phyloP scores from a whole-genome alignment of 2,888 invertebrate genomes.

The Galerucella pusilla region DNA sequence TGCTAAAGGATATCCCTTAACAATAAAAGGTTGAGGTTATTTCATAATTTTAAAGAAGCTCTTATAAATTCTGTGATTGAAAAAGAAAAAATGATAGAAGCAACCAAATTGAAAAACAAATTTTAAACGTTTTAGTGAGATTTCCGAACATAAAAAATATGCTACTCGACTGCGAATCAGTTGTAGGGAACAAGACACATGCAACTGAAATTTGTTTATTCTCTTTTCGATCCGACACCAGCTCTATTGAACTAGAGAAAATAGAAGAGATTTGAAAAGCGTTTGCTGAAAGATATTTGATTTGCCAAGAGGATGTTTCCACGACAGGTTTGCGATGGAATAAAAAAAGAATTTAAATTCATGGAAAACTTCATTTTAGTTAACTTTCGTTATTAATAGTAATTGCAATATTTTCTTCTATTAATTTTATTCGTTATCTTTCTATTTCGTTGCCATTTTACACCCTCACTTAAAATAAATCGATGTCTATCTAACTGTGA shows the following conservation, averaged over 20 bases:
- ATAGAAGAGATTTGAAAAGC: conserved; percentile 1
- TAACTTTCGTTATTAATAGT: not conserved
- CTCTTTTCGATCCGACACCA: conserved; percentile 11
- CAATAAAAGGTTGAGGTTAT: too few relatives aligned
- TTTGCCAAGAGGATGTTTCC: not conserved
- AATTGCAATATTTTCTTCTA: not conserved
- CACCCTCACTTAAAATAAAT: conserved; percentile 35
- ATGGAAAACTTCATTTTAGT: not conserved
- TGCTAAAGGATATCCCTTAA: too few relatives aligned
- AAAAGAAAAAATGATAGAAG: not conserved
- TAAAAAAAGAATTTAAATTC: not conserved
- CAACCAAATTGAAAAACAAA: not conserved
- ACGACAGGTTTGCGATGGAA: not conserved
- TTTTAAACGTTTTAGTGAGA: not conserved
- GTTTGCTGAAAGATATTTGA: conserved; percentile 10
- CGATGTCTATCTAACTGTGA: conserved; percentile 39
- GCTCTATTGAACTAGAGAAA: conserved; percentile 12
- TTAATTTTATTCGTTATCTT: too few relatives aligned
- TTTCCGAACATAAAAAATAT: not conserved
- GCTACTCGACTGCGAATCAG: not conserved
- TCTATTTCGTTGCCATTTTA: not conserved
- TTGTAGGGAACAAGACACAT: not conserved
- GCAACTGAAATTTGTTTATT: conserved; percentile 12
- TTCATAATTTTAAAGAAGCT: too few relatives aligned
- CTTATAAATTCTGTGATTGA: too few relatives aligned